These are phyloP conservation scores for Acanthis flammea DNA, from an alignment of 2,797 vertebrate genomes.

Conservation along the genomic window DNA sequence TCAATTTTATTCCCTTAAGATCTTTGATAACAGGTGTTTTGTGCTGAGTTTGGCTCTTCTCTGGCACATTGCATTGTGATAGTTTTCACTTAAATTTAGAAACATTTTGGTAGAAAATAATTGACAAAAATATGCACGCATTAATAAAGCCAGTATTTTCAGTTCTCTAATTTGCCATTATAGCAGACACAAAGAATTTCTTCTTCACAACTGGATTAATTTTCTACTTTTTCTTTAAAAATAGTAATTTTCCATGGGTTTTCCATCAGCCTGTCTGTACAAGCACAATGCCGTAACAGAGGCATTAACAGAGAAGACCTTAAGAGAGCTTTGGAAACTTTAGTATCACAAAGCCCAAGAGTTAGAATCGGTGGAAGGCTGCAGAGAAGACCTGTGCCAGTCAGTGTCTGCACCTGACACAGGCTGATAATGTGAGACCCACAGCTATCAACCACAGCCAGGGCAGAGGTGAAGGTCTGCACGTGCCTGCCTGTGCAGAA, in stretches of 20 bases:
- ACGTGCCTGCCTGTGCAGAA: fast-evolving
- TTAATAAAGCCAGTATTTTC: background rate
- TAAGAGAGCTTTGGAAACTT: background rate
- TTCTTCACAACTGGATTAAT: background rate
- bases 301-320: background rate
- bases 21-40: background rate
- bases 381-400: background rate
- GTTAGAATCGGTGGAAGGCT: background rate
- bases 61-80: background rate
- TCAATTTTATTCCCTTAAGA: background rate
- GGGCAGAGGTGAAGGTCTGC: background rate
- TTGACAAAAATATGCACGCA: background rate
- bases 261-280: background rate
- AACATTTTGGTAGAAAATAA: background rate
- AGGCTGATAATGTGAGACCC: background rate
- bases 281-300: background rate
- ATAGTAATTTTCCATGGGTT: background rate
- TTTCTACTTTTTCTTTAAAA: background rate
- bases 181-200: background rate
- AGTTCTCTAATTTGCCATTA: background rate
- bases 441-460: background rate
- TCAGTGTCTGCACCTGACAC: background rate
- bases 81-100: background rate
- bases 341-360: background rate
- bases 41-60: background rate